Conservation (phyloP, 2,113 vertebrate genomes). For the Tringa solitaria region DNA sequence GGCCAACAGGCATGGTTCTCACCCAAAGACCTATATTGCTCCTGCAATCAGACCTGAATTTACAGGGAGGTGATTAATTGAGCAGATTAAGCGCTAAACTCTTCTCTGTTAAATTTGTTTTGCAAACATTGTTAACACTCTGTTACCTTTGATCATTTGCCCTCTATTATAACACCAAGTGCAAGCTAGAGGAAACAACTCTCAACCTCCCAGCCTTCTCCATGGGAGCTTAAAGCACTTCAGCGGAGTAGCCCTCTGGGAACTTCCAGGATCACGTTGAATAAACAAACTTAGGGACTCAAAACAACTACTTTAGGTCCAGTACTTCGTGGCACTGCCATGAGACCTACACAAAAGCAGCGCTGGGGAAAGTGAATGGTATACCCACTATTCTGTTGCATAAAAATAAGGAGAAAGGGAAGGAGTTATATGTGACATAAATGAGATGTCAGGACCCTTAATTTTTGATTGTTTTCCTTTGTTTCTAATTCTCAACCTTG, state of each 20-base stretch:
- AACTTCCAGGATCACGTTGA: background rate
- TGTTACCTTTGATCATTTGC: background rate
- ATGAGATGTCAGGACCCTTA: background rate
- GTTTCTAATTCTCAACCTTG: background rate
- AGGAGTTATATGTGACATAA: background rate
- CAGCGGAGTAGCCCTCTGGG: background rate
- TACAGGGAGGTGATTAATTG: background rate
- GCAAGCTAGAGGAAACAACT: background rate
- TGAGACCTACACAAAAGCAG: background rate
- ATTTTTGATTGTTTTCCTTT: background rate
- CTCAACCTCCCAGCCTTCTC: background rate
- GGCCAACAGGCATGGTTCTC: background rate
- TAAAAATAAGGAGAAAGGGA: background rate
- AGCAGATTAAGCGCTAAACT: background rate
- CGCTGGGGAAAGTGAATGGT: background rate
- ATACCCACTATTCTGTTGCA: background rate
- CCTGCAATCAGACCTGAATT: background rate
- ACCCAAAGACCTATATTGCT: background rate
- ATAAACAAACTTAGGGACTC: background rate
- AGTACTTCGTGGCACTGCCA: background rate
- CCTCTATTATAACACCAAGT: background rate
- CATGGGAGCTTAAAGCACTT: background rate
- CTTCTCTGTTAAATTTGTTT: background rate
- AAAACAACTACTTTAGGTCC: background rate
- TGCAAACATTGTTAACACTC: background rate